Percentiles rank a stretch among this genome's conserved stretches.
Evolutionary conservation across 2,113 vertebrate genomes (phyloP).

Genomic region (Brachionichthys hirsutus): DNA sequence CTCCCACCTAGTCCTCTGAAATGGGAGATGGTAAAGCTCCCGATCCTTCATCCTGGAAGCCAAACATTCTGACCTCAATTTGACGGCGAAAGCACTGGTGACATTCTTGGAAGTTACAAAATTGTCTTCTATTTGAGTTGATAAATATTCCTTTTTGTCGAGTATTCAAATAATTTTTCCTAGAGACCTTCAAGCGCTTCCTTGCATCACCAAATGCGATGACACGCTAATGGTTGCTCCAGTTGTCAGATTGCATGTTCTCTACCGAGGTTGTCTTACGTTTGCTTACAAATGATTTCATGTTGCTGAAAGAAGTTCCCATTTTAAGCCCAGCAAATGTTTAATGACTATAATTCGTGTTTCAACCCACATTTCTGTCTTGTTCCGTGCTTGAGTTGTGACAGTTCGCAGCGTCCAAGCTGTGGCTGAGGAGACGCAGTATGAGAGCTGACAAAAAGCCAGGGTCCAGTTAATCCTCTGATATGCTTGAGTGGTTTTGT

Average conservation of each 20-base stretch:
- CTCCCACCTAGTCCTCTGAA: no score
- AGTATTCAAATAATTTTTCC: neutral
- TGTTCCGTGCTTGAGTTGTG: conserved; percentile 8
- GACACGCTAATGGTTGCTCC: neutral
- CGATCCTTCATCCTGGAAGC: no score
- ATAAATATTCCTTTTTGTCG: neutral
- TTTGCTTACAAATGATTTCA: neutral
- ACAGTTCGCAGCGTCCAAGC: conserved; percentile 13
- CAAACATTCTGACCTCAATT: no score
- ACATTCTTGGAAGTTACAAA: no score
- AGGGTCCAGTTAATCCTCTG: conserved; percentile 22
- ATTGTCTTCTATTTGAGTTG: no score
- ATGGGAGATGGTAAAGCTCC: no score
- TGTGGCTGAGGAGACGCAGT: conserved; percentile 2
- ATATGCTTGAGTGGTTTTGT: conserved; percentile 16
- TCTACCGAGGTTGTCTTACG: neutral
- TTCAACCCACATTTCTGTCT: conserved; percentile 8
- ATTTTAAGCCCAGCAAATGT: no score
- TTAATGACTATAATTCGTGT: no score
- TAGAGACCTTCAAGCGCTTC: neutral
- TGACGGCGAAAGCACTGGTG: no score
- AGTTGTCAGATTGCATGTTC: neutral
- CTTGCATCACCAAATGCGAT: neutral
- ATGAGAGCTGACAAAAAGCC: conserved; percentile 15
- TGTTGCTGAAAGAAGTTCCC: neutral